Evolutionary conservation across 2,888 invertebrate genomes (phyloP), one percentile per base, ranked within the genome.

Genomic region (Campopleginae sp.): DNA sequence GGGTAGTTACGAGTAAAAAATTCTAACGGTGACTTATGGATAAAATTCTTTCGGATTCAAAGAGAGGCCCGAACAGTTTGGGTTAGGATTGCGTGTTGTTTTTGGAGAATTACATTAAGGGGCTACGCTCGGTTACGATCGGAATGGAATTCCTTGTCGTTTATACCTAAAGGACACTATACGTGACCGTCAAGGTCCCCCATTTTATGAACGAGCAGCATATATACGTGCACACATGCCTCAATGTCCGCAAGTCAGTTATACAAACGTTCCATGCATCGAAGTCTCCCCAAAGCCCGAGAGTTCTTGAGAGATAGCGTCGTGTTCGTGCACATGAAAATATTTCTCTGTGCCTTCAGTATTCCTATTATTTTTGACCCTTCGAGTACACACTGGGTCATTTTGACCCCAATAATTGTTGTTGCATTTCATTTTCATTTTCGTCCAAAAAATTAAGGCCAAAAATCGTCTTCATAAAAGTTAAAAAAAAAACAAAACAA

Each of bases 61-160:
- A 42, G 17, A 48, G 2, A 14, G 46, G 31, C 33, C 14, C n/a
- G 31, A 75, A 63, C 33, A 31, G 14, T 6, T 63, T 27, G n/a
- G 8, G 42, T 46, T 12, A 23, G 27, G 23, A 46, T 14, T 17
- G 23, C 42, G 44, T 42, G 23, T 58, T 68, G 65, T 31, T 78
- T 82, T 78, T 58, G 27, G 58, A 27, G 70, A 63, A 27, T 38
- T 33, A 31, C 58, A 31, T 33, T 12, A 66, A 71, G 46, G 80
- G 66, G 71, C 63, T 33, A 75, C 80, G 84, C 75, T 84, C 76
- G 65, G 76, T 54, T 51, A 75, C 51, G 65, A 68, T 74, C 68
- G 61, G 61, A 51, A 71, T 31, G 71, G 70, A 82, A 82, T 83
- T 31, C 46, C 65, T 51, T n/a, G 65, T 42, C 51, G 72, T 72